Base-by-base conservation (phyloP, 2,797 vertebrate genomes). In the Oreochromis grahami region DNA sequence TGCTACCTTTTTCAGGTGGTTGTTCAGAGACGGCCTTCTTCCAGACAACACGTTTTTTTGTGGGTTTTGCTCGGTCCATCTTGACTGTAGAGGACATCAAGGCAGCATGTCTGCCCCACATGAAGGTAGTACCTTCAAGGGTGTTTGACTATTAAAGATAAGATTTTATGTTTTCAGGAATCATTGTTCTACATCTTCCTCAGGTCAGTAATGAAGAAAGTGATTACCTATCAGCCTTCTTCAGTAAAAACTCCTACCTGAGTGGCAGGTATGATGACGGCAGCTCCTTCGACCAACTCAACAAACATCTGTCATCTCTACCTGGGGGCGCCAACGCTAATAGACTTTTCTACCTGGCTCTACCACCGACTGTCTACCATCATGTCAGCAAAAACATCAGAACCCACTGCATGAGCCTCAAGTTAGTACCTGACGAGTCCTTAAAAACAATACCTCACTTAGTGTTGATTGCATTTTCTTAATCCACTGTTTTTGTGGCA, bases 291-390 rank as follows among this genome's bases (percentile, higher is more conserved):
- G 13, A 91, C 45, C 85, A 51, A n/a, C 97, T 98, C 56, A 80
- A 94, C 60, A 53, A 51, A 36, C 96, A 97, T 56, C 89, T 98
- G 76, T 90, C 88, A 3, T 89, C 94, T 13, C 95, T 98, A 9
- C 96, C 96, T 3, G 95, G 95, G 3, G 98, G 97, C 4, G 8
- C 50, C 0, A 83, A 91, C 0, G 95, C 97, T 84, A 98, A 97
- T 91, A 95, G 96, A 5, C 96, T 98, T 79, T 98, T 98, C 94
- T 98, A 98, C 93, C 84, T 98, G 93, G 98, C 98, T 5, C 93
- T 98, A 84, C 98, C 98, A 0, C 97, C 98, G 14, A 97, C 96
- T 0, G 96, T 98, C 76, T 98, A 98, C 34, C 96, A 96, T n/a
- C 81, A 95, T 0, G 97, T 98, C 91, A 97, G 97, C 87, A 92